phyloP scores from a whole-genome alignment of 2,113 vertebrate genomes.

The Oophaga pumilio region DNA sequence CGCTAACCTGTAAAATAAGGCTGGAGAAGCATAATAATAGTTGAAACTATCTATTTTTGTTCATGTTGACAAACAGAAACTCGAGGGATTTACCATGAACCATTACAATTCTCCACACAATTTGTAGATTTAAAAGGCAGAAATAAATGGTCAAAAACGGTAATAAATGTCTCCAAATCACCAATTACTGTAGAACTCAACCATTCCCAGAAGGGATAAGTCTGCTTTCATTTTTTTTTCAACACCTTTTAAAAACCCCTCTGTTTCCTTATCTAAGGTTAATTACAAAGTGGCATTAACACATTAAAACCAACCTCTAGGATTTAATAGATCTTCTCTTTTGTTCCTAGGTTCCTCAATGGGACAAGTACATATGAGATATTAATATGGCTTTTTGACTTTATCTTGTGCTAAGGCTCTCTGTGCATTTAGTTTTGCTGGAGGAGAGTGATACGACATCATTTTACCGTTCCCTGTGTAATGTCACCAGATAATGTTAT shows the following conservation, averaged over 20 bases:
- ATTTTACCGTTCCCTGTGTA: slow-evolving; percentile 22
- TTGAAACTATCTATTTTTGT: background rate
- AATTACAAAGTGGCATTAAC: background rate
- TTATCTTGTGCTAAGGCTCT: background rate
- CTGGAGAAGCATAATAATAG: background rate
- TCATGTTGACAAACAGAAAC: slow-evolving; percentile 5
- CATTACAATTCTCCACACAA: background rate
- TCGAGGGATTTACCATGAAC: background rate
- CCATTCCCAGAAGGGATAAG: background rate
- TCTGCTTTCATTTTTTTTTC: background rate
- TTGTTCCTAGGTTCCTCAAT: background rate
- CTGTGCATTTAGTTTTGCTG: background rate
- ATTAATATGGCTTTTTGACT: slow-evolving; percentile 16
- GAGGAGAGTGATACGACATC: background rate
- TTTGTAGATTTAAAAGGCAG: background rate
- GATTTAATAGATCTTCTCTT: background rate
- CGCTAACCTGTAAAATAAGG: background rate
- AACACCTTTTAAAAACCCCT: background rate
- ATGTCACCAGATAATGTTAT: slow-evolving; percentile 51
- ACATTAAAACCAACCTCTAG: background rate
- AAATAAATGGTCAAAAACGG: background rate
- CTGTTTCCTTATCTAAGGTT: background rate
- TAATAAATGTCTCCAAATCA: background rate
- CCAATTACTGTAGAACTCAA: background rate
- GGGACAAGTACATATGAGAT: slow-evolving; percentile 2